Percentiles rank a stretch among this genome's conserved stretches.
Conservation (phyloP, 2,888 invertebrate genomes). For the Parapristionchus giblindavisi region DNA sequence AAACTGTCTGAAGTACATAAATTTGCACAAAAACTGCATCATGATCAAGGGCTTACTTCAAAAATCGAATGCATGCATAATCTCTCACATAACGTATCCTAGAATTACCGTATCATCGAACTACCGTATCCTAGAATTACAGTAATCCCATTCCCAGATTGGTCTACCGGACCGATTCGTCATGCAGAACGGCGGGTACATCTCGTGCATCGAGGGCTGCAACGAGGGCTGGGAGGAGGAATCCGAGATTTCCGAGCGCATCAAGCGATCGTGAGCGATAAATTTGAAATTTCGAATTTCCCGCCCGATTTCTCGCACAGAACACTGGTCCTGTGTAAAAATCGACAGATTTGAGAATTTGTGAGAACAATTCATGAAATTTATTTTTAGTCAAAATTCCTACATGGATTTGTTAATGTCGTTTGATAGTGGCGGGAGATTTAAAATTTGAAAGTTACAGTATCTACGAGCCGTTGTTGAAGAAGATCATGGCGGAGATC, state of each 20-base stretch:
- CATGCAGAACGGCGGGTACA: slow-evolving; percentile 67
- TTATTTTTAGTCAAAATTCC: background rate
- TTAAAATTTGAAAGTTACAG: slow-evolving; percentile 49
- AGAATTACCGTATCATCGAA: too few species aligned
- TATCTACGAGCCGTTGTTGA: slow-evolving; percentile 65
- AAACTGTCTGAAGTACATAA: too few species aligned
- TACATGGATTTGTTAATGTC: background rate
- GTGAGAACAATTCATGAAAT: background rate
- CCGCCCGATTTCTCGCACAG: background rate
- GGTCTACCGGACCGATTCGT: slow-evolving; percentile 54
- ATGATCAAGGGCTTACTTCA: too few species aligned
- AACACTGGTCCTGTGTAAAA: too few species aligned
- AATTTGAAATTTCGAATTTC: background rate
- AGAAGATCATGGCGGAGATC: slow-evolving; percentile 62
- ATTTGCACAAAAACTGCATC: too few species aligned
- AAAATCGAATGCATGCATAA: too few species aligned
- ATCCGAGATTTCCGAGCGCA: slow-evolving; percentile 61
- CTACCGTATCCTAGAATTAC: too few species aligned
- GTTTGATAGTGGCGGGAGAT: background rate
- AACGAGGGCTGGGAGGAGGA: slow-evolving; percentile 67
- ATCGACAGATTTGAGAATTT: too few species aligned
- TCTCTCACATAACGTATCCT: too few species aligned
- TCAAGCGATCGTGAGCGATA: slow-evolving; percentile 55
- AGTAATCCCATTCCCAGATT: too few species aligned
- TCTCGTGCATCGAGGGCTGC: slow-evolving; percentile 49